Evolutionary conservation across 2,797 vertebrate species (phyloP).

Genomic region (Sebastes nivosus): DNA sequence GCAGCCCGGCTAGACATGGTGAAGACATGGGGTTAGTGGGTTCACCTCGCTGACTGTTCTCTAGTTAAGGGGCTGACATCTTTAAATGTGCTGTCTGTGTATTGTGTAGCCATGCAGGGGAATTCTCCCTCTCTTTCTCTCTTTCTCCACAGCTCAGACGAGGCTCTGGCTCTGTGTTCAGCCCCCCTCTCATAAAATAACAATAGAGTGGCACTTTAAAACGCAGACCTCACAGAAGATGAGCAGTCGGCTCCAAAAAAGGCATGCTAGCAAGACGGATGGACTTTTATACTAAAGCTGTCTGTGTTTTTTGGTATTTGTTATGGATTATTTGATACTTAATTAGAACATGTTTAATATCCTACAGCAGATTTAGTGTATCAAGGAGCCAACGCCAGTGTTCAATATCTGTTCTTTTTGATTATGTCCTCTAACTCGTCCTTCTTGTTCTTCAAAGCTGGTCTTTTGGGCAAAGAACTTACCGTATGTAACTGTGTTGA

Average conservation of each 20-base stretch:
- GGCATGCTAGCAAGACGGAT: conserved; percentile 16
- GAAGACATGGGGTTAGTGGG: conserved; percentile 66
- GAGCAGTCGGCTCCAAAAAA: conserved; percentile 33
- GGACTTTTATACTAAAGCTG: conserved; percentile 27
- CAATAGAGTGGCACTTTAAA: conserved; percentile 69
- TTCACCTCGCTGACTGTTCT: conserved; percentile 68
- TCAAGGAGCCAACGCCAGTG: background rate
- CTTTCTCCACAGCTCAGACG: conserved; percentile 45
- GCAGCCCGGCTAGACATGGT: conserved; percentile 70
- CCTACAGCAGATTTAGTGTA: background rate
- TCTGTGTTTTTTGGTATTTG: conserved; percentile 19
- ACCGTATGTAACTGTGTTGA: background rate
- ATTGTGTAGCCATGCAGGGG: conserved; percentile 73
- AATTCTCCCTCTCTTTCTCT: conserved; percentile 60
- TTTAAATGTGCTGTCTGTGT: conserved; percentile 73
- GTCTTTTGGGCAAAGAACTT: conserved; percentile 10
- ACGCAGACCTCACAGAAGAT: conserved; percentile 54
- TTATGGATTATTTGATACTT: conserved; percentile 20
- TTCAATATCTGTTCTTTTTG: conserved; percentile 10
- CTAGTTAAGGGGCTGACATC: conserved; percentile 65
- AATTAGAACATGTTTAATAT: conserved; percentile 10
- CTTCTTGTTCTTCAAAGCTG: conserved; percentile 12
- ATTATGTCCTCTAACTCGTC: conserved; percentile 19
- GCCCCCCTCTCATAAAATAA: conserved; percentile 74
- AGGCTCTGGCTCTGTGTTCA: conserved; percentile 49